Evolutionary conservation across 2,888 invertebrate species (phyloP), one percentile per base, ranked within the genome.

Genomic region (Ceraclea dissimilis): DNA sequence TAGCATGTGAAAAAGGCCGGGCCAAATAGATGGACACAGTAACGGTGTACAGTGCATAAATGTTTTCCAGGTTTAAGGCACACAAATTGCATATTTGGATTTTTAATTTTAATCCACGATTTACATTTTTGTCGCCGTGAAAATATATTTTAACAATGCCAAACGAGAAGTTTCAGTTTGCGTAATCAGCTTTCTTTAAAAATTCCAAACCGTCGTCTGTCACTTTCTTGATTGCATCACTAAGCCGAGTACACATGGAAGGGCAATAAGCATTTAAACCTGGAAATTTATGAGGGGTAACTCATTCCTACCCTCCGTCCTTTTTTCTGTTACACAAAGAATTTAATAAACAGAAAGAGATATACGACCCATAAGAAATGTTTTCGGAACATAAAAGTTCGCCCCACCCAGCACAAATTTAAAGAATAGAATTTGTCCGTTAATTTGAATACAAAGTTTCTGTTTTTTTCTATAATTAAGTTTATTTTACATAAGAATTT

Each of bases 341-440:
- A 39, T 39, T 39, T 39, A 39, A 39, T 39, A 39, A 39, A 39
- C 39, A 39, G 39, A 39, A 39, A 39, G 39, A 39, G 13, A 39
- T 39, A 39, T 39, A 39, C 13, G 39, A 13, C 39, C 39, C 16
- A n/a, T 39, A 39, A 39, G n/a, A 39, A 39, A 39, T 39, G 13
- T 39, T 39, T 39, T 39, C 39, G 39, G 39, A 39, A 8, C 13
- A 39, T 39, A 39, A 39, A 13, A 39, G 16, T n/a, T n/a, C n/a
- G n/a, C n/a, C n/a, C n/a, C n/a, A n/a, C n/a, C n/a, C n/a, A n/a
- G 16, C 13, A 16, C 2, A 13, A 16, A 8, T 39, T 39, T 39
- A 39, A 39, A 16, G 39, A 13, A 16, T n/a, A 16, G 13, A 39
- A 39, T 39, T 8, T 39, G 39, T 13, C 16, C 13, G 16, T 8